Evolutionary conservation across 2,113 vertebrate genomes (phyloP), one percentile per base, ranked within the genome.

Genomic region (Astatoreochromis straeleni): DNA sequence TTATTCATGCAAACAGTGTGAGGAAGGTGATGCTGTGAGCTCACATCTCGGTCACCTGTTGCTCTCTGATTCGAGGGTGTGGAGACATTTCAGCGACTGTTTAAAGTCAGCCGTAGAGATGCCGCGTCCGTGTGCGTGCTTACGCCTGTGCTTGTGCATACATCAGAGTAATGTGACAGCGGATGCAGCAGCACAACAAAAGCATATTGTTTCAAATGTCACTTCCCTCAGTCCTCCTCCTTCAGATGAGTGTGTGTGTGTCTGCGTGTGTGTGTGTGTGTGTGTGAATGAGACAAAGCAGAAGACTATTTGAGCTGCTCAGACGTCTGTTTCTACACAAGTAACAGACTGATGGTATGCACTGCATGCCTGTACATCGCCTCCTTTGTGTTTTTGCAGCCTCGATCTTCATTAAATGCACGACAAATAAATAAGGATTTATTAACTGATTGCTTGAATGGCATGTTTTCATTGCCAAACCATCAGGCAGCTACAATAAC

Each of bases 131-230:
- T 73, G 86, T 75, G 84, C 38, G 63, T n/a, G 42, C 47, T 53
- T 68, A 8, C 33, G 73, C 55, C 60, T 65, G 82, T 49, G 84
- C 80, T 42, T n/a, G 6, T 81, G 88, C 92, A 78, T 82, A 58
- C 84, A 53, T 91, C 79, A 87, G 85, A 68, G 83, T 81, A 60
- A 89, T 87, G 78, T 82, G 89, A 93, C 91, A 85, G 88, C 24
- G 78, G 83, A 83, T 88, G 87, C 87, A 51, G 83, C 80, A 26
- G 80, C 29, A 24, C 80, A 68, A 95, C 91, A 92, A 93, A 93
- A 90, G 92, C 86, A 54, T 83, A 90, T 95, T 94, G 92, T 95
- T 93, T 90, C 60, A 92, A 93, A 93, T 94, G 94, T 92, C 91
- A 94, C 58, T 93, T 89, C 82, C 57, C 80, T 90, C 88, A 87